Conservation (phyloP, 1,140 invertebrate genomes). For the Drosophila teissieri region DNA sequence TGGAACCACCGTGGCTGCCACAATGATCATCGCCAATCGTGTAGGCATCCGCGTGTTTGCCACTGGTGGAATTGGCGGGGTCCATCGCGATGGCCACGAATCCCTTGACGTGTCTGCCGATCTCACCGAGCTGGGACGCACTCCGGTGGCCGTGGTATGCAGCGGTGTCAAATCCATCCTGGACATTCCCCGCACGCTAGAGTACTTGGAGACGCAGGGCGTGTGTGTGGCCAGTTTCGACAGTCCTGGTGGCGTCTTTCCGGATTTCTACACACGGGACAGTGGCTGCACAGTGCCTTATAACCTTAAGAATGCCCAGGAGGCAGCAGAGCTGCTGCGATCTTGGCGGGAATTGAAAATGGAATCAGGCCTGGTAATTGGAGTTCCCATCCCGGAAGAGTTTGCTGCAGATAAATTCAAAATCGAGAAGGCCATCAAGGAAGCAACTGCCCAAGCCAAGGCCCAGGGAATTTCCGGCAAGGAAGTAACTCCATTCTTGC, state of each 20-base stretch:
- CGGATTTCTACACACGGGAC: conserved; percentile 94
- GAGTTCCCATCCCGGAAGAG: conserved; percentile 94
- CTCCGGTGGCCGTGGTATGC: conserved; percentile 95
- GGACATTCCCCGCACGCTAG: conserved; percentile 96
- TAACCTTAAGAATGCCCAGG: conserved; percentile 86
- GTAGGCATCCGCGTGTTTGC: conserved; percentile 96
- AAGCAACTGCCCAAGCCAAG: conserved; percentile 89
- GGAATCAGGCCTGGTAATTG: conserved; percentile 93
- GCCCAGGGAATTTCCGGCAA: conserved; percentile 90
- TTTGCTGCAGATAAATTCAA: conserved; percentile 85
- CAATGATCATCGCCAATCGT: conserved; percentile 92
- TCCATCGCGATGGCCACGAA: conserved; percentile 94
- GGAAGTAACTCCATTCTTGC: conserved; percentile 96
- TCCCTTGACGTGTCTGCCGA: conserved; percentile 98
- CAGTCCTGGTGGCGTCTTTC: conserved; percentile 87
- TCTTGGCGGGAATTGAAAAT: conserved; percentile 87
- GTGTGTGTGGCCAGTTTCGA: conserved; percentile 93
- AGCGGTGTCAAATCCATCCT: conserved; percentile 99
- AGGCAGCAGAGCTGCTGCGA: conserved; percentile 90
- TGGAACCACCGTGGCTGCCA: conserved; percentile 98
- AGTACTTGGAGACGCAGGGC: conserved; percentile 98
- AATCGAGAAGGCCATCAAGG: conserved; percentile 90
- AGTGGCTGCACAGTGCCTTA: conserved; percentile 90
- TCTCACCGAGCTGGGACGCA: conserved; percentile 94
- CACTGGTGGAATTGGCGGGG: conserved; percentile 96